These are phyloP conservation scores for Disparrhopalites patrizii DNA, from an alignment of 2,888 invertebrate species.

Conservation along the genomic window DNA sequence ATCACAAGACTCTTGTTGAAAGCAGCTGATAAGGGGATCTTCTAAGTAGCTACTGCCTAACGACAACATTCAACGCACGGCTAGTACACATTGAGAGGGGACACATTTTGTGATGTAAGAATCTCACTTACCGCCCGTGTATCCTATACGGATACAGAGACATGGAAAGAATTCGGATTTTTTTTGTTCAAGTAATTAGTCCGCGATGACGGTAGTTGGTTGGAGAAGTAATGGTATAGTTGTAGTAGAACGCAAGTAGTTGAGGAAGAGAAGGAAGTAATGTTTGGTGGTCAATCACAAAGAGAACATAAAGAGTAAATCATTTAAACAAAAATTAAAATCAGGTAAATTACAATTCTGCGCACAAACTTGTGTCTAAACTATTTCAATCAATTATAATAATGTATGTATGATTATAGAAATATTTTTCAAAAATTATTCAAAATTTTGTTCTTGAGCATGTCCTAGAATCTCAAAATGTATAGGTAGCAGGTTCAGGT, in stretches of 20 bases:
- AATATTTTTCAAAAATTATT: background rate
- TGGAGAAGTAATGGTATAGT: background rate
- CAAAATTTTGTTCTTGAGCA: background rate
- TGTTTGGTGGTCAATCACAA: background rate
- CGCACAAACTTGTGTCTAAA: background rate
- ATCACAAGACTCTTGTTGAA: too few species aligned
- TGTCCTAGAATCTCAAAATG: too few species aligned
- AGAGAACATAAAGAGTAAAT: conserved; percentile 1
- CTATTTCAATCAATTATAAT: conserved; percentile 1
- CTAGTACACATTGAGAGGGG: too few species aligned
- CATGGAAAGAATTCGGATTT: conserved; percentile 6
- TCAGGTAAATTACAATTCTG: too few species aligned
- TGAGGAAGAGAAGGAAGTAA: background rate
- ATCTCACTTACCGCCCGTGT: conserved; percentile 20
- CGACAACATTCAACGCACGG: too few species aligned
- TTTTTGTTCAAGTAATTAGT: background rate
- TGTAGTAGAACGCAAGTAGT: background rate
- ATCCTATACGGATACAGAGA: conserved; percentile 10
- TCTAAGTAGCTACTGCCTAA: too few species aligned
- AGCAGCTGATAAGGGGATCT: too few species aligned
- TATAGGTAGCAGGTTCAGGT: too few species aligned
- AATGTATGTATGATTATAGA: background rate
- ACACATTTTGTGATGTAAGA: too few species aligned
- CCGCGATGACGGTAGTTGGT: background rate
- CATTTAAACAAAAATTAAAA: too few species aligned